Conservation (phyloP, 2,797 vertebrate genomes). For the Podargus strigoides region DNA sequence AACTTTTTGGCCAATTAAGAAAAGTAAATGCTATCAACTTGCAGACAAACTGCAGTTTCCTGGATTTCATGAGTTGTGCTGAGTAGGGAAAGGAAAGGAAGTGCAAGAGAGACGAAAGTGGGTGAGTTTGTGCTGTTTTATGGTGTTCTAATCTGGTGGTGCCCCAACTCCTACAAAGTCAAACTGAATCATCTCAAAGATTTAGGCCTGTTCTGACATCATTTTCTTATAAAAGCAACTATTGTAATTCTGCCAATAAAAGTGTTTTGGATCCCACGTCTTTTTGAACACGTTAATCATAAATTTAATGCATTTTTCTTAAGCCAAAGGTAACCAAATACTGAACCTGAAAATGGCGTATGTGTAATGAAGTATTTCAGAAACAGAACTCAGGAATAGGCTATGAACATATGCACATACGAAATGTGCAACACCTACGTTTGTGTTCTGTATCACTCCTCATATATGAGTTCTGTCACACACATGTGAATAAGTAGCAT, state of each 20-base stretch:
- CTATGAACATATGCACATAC: conserved; percentile 38
- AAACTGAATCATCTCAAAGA: neutral
- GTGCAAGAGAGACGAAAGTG: neutral
- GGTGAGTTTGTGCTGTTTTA: neutral
- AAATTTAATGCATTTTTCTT: neutral
- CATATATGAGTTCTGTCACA: conserved; percentile 57
- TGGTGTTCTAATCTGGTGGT: neutral
- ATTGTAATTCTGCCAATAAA: neutral
- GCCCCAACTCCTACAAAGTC: neutral
- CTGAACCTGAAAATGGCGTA: neutral
- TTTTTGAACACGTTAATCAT: neutral
- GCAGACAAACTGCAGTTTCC: neutral
- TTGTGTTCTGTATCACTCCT: conserved; percentile 42
- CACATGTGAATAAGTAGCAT: conserved; percentile 47
- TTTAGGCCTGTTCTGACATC: neutral
- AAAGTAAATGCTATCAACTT: neutral
- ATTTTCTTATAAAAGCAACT: neutral
- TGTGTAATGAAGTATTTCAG: conserved; percentile 11
- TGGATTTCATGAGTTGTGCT: neutral
- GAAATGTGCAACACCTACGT: conserved; percentile 60
- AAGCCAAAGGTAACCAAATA: neutral
- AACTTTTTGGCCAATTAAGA: neutral
- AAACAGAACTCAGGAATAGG: neutral
- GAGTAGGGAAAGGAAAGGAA: neutral
- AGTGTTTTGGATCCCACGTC: neutral